Percentiles rank a stretch among this genome's conserved stretches.
These are phyloP conservation scores for Ceratosolen solmsi DNA, from an alignment of 1,140 invertebrate genomes.

Conservation along the genomic window DNA sequence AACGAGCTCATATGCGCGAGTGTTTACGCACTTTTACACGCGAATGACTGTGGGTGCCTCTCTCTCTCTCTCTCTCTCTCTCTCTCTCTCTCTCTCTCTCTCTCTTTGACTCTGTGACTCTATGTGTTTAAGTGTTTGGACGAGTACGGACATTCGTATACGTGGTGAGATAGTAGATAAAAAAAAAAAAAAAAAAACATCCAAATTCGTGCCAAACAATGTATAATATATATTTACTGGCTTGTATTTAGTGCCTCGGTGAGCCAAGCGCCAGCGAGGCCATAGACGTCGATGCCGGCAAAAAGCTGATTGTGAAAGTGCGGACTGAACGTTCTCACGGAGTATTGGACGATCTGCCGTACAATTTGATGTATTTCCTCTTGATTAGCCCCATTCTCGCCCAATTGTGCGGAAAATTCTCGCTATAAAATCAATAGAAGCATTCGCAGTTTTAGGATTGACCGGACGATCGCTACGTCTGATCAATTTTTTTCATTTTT, in stretches of 20 bases:
- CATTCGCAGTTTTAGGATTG: too few species aligned
- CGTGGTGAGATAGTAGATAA: too few species aligned
- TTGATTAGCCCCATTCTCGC: conserved; percentile 69
- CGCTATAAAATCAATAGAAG: conserved; percentile 55
- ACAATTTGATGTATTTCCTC: conserved; percentile 75
- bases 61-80: too few species aligned
- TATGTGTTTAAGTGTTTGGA: too few species aligned
- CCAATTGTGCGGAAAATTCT: conserved; percentile 73
- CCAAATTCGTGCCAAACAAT: background rate
- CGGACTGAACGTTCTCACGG: conserved; percentile 82
- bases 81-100: too few species aligned
- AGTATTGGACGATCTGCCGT: conserved; percentile 78
- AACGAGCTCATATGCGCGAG: too few species aligned
- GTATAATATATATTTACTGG: conserved; percentile 75
- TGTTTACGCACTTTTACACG: too few species aligned
- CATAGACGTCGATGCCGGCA: conserved; percentile 82
- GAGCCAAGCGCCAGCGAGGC: conserved; percentile 82
- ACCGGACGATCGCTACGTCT: too few species aligned
- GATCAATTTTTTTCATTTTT: too few species aligned
- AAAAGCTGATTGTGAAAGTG: conserved; percentile 86
- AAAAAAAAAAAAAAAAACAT: background rate
- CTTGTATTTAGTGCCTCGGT: conserved; percentile 85
- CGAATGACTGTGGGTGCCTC: too few species aligned
- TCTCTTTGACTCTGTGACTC: too few species aligned
- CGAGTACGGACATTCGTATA: too few species aligned